phyloP scores from a whole-genome alignment of 92 coral and sea anemone species.

The Phenganax stokvisi region DNA sequence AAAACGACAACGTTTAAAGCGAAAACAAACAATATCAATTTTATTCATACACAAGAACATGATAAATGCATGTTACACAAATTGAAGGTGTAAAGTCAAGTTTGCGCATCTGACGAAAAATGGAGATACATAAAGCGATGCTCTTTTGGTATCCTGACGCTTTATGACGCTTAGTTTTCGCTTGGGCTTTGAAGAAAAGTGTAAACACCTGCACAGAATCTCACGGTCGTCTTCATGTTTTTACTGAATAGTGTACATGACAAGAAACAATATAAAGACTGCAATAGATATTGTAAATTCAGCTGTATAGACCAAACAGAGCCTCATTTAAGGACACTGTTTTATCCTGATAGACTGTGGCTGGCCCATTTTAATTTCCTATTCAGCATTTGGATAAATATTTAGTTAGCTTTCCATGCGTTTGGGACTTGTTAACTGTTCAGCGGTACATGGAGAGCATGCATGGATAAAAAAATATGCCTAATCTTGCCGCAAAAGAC shows the following conservation, averaged over 20 bases:
- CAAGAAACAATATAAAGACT: neutral
- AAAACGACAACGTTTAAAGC: slow-evolving; percentile 6
- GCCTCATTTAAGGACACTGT: neutral
- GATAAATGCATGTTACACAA: no score
- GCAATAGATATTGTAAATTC: neutral
- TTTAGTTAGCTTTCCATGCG: neutral
- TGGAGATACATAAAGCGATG: neutral
- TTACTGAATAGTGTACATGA: neutral
- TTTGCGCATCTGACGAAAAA: neutral
- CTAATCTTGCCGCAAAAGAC: no score
- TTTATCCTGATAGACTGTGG: neutral
- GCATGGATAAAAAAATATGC: no score
- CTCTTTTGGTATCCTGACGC: neutral
- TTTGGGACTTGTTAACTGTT: neutral
- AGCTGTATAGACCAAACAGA: slow-evolving; percentile 15
- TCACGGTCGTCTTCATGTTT: slow-evolving; percentile 14
- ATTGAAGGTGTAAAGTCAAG: neutral
- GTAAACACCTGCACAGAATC: slow-evolving; percentile 22
- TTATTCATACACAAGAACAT: neutral
- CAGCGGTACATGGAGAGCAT: no score
- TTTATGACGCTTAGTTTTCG: neutral
- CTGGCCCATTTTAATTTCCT: neutral
- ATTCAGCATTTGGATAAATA: neutral
- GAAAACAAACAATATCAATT: slow-evolving; percentile 12
- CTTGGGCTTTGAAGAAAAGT: neutral